Evolutionary conservation across 2,888 invertebrate species (phyloP), one percentile per base, ranked within the genome.

Genomic region (Sturmia bella): DNA sequence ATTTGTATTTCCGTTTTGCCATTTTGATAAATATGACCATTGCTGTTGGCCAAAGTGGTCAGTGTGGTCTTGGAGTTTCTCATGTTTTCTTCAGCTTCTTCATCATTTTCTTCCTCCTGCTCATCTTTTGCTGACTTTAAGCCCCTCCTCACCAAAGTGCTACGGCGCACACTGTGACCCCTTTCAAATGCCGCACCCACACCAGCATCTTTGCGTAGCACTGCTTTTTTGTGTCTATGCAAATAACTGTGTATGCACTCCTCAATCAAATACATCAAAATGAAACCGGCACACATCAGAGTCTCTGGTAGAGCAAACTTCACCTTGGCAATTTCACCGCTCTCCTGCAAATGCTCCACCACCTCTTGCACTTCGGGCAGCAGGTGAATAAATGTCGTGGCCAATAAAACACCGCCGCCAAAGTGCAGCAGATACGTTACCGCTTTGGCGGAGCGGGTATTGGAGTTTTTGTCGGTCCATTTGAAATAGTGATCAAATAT

Each of bases 351-450:
- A 61, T 92, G 89, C n/a, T 93, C 91, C 11, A 96, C 92, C 74
- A 93, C 93, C 86, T 96, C 94, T 11, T 93, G 91, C 0, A 96
- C 94, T 91, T 96, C 96, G 1, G 96, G 96, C 72, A 96, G 91
- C 86, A 97, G 91, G 87, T 97, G 96, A 84, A 96, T 90, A 87
- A 97, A 96, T 4, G 96, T 96, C 2, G 96, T 96, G 83, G 95
- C 94, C 45, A 97, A 91, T 17, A 97, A 91, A 0, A 96, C 96
- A 11, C 96, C 96, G n/a, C 96, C 96, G 15, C 96, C 96, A 84
- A 96, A 95, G n/a, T 95, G 94, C 21, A 96, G 91, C 24, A 96
- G 89, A 17, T 94, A 91, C 86, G 93, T 92, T 32, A 95, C 93
- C 19, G 93, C 86, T 13, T 85, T 87, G 9, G 89, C 89, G 0